Percentiles rank a stretch among this genome's conserved stretches.
Conservation (phyloP, 2,888 invertebrate species). For the Tetanocera ferruginea region DNA sequence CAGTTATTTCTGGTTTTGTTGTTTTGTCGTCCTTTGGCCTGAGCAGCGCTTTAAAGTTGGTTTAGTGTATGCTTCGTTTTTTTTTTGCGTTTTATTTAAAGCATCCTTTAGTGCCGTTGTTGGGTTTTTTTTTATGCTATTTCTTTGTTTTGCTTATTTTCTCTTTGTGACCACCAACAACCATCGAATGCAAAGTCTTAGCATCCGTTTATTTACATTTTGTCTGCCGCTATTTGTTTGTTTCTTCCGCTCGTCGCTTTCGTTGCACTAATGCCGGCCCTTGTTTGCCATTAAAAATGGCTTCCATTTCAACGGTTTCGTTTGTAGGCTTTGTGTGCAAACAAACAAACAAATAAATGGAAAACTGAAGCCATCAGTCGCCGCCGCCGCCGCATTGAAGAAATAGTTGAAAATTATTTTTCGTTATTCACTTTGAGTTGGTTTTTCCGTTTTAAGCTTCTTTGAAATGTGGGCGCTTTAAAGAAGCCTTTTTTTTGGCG, state of each 20-base stretch:
- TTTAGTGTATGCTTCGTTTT: neutral
- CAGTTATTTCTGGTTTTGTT: neutral
- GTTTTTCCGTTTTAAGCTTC: neutral
- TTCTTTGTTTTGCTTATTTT: neutral
- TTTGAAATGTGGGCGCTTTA: neutral
- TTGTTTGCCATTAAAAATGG: slow-evolving; percentile 18
- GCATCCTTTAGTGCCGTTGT: neutral
- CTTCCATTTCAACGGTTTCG: slow-evolving; percentile 18
- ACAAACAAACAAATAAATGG: neutral
- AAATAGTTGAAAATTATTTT: no score
- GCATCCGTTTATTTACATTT: slow-evolving; percentile 21
- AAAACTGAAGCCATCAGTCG: neutral
- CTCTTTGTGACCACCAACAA: neutral
- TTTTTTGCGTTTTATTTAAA: neutral
- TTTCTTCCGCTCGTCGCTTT: neutral
- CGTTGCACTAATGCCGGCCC: neutral
- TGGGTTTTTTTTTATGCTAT: neutral
- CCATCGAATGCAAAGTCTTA: neutral
- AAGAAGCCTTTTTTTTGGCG: neutral
- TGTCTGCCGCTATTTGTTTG: slow-evolving; percentile 24
- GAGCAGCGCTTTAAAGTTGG: neutral
- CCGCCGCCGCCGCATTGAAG: neutral
- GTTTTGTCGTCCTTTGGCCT: neutral
- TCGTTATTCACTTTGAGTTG: neutral
- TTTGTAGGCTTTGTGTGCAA: neutral